These are phyloP conservation scores for Octopus sinensis DNA, from an alignment of 1,140 invertebrate species.

Conservation along the genomic window DNA sequence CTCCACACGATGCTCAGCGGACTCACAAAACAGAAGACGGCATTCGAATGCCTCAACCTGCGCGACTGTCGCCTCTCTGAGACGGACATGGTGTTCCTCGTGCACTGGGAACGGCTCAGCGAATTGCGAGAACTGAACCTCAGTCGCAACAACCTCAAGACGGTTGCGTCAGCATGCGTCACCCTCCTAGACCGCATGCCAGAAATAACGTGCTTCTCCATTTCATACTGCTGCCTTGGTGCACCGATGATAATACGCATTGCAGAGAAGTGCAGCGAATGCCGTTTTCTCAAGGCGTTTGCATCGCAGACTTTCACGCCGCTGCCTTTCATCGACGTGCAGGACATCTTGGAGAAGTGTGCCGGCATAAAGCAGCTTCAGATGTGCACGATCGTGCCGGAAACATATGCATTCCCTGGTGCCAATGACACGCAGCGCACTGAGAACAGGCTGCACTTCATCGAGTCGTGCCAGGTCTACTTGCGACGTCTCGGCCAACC, in stretches of 20 bases:
- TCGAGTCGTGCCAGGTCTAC: conserved; percentile 28
- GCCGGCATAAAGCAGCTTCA: conserved; percentile 40
- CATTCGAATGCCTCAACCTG: conserved; percentile 38
- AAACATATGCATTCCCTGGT: conserved; percentile 48
- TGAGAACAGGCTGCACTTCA: conserved; percentile 30
- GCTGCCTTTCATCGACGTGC: conserved; percentile 32
- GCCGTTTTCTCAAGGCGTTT: conserved; percentile 34
- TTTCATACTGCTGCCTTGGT: conserved; percentile 44
- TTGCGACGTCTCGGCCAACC: conserved; percentile 28
- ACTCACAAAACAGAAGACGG: conserved; percentile 25
- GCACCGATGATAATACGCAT: conserved; percentile 27
- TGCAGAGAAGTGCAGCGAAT: conserved; percentile 30
- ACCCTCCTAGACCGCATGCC: conserved; percentile 34
- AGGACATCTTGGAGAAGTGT: conserved; percentile 33
- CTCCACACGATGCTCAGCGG: conserved; percentile 22
- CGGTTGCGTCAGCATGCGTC: conserved; percentile 18
- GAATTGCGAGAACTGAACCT: conserved; percentile 44
- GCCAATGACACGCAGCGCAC: conserved; percentile 36
- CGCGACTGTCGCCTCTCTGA: conserved; percentile 44
- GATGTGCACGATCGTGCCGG: conserved; percentile 44
- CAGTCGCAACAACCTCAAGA: conserved; percentile 45
- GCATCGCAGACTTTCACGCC: conserved; percentile 47
- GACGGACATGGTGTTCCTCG: conserved; percentile 36
- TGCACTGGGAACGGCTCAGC: conserved; percentile 31
- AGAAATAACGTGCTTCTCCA: conserved; percentile 41